Evolutionary conservation across 2,888 invertebrate species (phyloP).

Genomic region (Mesoligia furuncula): DNA sequence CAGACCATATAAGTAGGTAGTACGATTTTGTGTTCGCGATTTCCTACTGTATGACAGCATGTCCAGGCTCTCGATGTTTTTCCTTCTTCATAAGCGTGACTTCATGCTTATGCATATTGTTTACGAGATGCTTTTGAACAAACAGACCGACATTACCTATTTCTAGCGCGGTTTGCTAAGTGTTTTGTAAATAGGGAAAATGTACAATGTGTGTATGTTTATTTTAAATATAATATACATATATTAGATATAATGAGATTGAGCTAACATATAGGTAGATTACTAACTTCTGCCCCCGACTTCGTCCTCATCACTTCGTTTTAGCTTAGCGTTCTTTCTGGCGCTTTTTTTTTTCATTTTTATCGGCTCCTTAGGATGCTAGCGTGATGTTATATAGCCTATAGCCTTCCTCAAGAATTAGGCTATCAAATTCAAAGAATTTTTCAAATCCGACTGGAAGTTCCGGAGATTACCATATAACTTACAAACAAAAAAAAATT

Average conservation of each 20-base stretch:
- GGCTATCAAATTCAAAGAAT: no score
- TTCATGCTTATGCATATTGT: not conserved
- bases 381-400: no score
- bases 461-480: no score
- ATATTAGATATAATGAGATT: not conserved
- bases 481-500: no score
- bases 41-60: not conserved
- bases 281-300: not conserved
- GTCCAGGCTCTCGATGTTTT: not conserved
- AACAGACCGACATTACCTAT: slow-evolving; percentile 23
- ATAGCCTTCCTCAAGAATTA: no score
- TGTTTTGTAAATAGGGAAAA: slow-evolving; percentile 22
- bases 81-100: slow-evolving; percentile 12
- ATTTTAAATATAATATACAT: no score
- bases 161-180: slow-evolving; percentile 1
- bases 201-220: not conserved
- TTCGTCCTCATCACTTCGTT: not conserved
- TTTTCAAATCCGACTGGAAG: no score
- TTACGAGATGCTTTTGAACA: slow-evolving; percentile 6
- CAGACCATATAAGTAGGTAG: not conserved
- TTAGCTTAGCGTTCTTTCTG: no score
- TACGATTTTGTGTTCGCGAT: not conserved
- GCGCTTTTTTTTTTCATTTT: no score
- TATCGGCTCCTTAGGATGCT: no score
- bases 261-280: not conserved